Base-by-base conservation (phyloP, 2,113 vertebrate species). In the Bufo bufo region DNA sequence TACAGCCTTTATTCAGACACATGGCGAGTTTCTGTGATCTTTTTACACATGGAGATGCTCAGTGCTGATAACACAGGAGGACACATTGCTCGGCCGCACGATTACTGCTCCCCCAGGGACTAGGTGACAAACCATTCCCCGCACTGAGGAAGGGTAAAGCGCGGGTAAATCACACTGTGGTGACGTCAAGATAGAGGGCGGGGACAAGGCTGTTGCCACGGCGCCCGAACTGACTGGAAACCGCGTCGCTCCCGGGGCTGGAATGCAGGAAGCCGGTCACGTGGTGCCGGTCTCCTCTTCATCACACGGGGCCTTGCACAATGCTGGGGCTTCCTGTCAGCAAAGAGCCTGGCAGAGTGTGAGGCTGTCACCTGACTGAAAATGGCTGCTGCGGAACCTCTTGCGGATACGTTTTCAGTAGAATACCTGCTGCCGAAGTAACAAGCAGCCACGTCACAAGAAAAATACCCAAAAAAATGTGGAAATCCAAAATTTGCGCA, bases 191-290 rank as follows among this genome's bases (percentile, higher is more conserved):
- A 20, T 4, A 47, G 3, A 7, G 52, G 71, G 71, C 71, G 84
- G 72, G 8, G 8, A 45, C 14, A 2, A 1, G 17, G 43, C 71
- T 19, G 84, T 85, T 47, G 23, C 84, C 71, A 85, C 52, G 72
- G 72, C 56, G 84, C 75, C 56, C 33, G 43, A 33, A 7, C 54
- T 77, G 84, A 77, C 45, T 77, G 71, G 84, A 85, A 77, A 8
- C 50, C 56, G 84, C 56, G 84, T 61, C 20, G 72, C 5, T 77
- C 45, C 43, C 84, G 56, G 45, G 72, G 72, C 72, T 16, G 58
- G 72, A 85, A 77, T 61, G 84, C 54, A 50, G 56, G 71, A 65
- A 65, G 72, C 33, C 33, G 71, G 84, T 77, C 84, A 85, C 84
- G 45, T 85, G 84, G 56, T 16, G 0, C 72, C 33, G 19, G 84